phyloP scores from a whole-genome alignment of 2,888 invertebrate genomes.

The Caenorhabditis uteleia region DNA sequence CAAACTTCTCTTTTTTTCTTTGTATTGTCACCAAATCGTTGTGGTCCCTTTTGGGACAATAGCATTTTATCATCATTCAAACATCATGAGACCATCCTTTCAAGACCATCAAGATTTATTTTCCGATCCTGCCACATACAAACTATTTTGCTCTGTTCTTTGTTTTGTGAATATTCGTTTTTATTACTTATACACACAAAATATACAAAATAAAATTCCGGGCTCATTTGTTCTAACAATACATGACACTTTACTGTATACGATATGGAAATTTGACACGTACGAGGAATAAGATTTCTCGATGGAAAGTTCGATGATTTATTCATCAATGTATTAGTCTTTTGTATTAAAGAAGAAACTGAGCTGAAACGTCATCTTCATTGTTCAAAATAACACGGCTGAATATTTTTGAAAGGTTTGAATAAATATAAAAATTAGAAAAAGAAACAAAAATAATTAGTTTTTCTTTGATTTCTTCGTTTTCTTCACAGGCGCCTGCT shows the following conservation, averaged over 20 bases:
- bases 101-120: constrained; percentile 36
- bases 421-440: background rate
- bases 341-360: too few relatives aligned
- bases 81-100: constrained; percentile 33
- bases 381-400: too few relatives aligned
- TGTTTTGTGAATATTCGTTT: constrained; percentile 41
- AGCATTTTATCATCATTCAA: constrained; percentile 30
- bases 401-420: background rate
- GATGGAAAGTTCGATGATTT: too few relatives aligned
- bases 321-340: too few relatives aligned
- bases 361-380: too few relatives aligned
- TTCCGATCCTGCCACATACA: constrained; percentile 36
- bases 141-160: constrained; percentile 33
- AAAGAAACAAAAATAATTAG: background rate
- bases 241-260: too few relatives aligned
- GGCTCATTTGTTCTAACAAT: too few relatives aligned
- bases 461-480: constrained; percentile 12
- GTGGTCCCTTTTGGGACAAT: constrained; percentile 29
- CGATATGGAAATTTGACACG: too few relatives aligned
- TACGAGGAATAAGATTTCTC: too few relatives aligned
- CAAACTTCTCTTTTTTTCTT: constrained; percentile 10
- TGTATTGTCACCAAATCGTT: constrained; percentile 9
- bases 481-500: constrained; percentile 20
- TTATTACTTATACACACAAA: constrained; percentile 32
- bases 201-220: constrained; percentile 36